phyloP scores from a whole-genome alignment of 2,797 vertebrate genomes.

The Apogon hyalosoma region DNA sequence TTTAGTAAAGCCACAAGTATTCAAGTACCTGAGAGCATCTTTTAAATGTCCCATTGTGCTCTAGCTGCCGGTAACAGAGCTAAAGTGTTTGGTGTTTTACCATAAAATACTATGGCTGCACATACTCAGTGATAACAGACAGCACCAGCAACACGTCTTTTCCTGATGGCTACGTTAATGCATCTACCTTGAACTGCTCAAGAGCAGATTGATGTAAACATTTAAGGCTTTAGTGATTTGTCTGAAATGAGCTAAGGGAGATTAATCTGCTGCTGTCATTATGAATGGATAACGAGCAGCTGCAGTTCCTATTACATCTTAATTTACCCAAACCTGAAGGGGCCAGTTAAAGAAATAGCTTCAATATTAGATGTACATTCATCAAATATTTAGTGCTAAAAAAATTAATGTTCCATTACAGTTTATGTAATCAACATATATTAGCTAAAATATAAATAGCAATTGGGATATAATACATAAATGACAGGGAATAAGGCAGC shows the following conservation, averaged over 20 bases:
- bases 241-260: constrained; percentile 30
- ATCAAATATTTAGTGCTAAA: constrained; percentile 72
- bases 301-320: constrained; percentile 7
- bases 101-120: constrained; percentile 15
- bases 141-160: constrained; percentile 17
- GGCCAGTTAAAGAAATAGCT: constrained; percentile 15
- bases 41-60: constrained; percentile 29
- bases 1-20: constrained; percentile 56
- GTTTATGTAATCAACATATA: constrained; percentile 68
- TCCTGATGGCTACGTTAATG: constrained; percentile 6
- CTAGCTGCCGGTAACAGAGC: constrained; percentile 13
- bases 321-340: constrained; percentile 15
- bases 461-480: constrained; percentile 58
- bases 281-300: constrained; percentile 25
- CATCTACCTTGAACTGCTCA: constrained; percentile 4
- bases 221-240: constrained; percentile 63
- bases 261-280: constrained; percentile 12
- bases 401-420: constrained; percentile 46
- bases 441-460: constrained; percentile 78
- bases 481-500: constrained; percentile 48
- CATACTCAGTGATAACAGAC: constrained; percentile 16
- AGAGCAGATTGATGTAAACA: constrained; percentile 57
- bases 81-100: constrained; percentile 27
- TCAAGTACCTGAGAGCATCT: constrained; percentile 76
- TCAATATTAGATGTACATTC: constrained; percentile 34